Base-by-base conservation (phyloP, 2,888 invertebrate species). In the Aquatica leii region DNA sequence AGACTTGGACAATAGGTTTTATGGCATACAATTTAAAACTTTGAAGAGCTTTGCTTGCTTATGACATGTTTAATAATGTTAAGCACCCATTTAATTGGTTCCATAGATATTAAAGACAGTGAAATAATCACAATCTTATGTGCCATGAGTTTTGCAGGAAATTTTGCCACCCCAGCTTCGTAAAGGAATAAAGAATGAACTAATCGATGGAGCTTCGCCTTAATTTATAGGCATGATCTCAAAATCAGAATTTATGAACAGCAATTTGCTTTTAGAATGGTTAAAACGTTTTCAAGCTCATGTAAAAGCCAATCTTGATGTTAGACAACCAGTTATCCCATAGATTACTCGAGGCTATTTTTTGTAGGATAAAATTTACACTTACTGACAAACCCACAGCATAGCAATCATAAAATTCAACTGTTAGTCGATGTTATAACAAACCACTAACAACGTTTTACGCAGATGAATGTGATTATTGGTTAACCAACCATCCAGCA, bases 1-100 rank as follows among this genome's bases (percentile, higher is more conserved):
- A 31, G 31, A 31, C 4, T 31, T 31, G 31, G 31, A 31, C 31
- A 31, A 41, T 40, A 21, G 21, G 37, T 57, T 57, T 37, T 57
- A 49, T 17, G 57, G 49, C 6, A 11, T 55, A 48, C 34, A 15
- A 18, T 12, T 35, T 3, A 57, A 48, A 20, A 12, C 49, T 37
- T 37, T 49, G 15, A 37, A 35, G 18, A 12, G 9, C 31, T 6
- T 49, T 17, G 57, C 37, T 2, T 57, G 20, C 21, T 11, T 55
- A 21, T 46, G 55, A 43, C 9, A 24, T 14, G 5, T 11, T 20
- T 8, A 49, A 34, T 18, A 49, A 57, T 34, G 14, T 49, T 15
- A 6, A 3, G 4, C 48, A 57, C n/a, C 21, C 12, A 17, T 57
- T 57, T 31, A 15, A 48, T 49, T 2, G 11, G 14, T n/a, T n/a